Conservation (phyloP, 2,888 invertebrate species). For the Diaphora mendica region DNA sequence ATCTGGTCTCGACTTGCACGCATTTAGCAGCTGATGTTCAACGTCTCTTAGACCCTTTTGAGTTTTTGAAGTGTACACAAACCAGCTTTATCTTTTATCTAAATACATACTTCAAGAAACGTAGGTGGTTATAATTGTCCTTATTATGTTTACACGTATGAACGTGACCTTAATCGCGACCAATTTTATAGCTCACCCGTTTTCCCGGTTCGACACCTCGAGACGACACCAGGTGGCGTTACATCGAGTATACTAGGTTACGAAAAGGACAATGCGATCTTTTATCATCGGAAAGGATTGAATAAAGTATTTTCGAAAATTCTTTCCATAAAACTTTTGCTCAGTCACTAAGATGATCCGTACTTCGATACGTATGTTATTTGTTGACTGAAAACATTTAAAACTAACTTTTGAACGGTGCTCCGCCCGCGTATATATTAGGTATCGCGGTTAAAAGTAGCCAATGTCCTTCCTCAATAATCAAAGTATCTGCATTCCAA, state of each 20-base stretch:
- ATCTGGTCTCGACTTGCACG: too few relatives aligned
- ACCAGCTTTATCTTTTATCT: too few relatives aligned
- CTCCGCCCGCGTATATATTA: too few relatives aligned
- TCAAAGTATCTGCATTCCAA: too few relatives aligned
- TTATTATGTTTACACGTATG: slow-evolving; percentile 20
- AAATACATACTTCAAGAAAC: too few relatives aligned
- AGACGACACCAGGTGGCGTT: slow-evolving; percentile 55
- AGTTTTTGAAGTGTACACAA: too few relatives aligned
- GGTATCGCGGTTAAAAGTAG: too few relatives aligned
- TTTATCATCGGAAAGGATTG: slow-evolving; percentile 32
- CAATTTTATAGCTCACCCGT: slow-evolving; percentile 64
- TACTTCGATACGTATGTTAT: not conserved
- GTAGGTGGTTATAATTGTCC: not conserved
- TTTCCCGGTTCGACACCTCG: slow-evolving; percentile 63
- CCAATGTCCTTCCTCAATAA: too few relatives aligned
- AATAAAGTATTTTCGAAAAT: slow-evolving; percentile 28
- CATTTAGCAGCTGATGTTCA: too few relatives aligned
- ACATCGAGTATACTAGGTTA: slow-evolving; percentile 38
- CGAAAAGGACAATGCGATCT: slow-evolving; percentile 37
- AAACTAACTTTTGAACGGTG: too few relatives aligned
- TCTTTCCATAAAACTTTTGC: not conserved
- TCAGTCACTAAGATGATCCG: not conserved
- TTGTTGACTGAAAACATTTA: too few relatives aligned
- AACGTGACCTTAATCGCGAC: slow-evolving; percentile 55
- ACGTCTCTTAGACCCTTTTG: too few relatives aligned